These are phyloP conservation scores for Brachionus sp. DNA, from an alignment of 1,140 invertebrate genomes.

Conservation along the genomic window DNA sequence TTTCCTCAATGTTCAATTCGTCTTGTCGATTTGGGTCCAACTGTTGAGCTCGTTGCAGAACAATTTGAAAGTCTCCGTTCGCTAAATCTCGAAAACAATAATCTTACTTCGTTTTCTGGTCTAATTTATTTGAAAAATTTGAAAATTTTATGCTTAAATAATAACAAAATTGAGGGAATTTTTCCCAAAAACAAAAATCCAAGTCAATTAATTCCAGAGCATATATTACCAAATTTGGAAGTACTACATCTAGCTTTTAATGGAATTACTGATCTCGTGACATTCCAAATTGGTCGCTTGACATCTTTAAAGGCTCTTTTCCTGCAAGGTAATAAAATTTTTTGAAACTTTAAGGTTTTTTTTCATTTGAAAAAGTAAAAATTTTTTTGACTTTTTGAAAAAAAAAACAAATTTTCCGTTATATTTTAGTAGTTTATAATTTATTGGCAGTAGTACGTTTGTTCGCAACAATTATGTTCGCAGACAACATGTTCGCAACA, in stretches of 20 bases:
- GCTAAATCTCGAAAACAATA: constrained; percentile 59
- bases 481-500: too few species aligned
- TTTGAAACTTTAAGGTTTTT: background rate
- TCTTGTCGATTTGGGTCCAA: constrained; percentile 55
- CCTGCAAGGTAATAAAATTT: constrained; percentile 53
- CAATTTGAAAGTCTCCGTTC: constrained; percentile 23
- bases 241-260: constrained; percentile 60
- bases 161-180: constrained; percentile 58
- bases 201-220: constrained; percentile 43
- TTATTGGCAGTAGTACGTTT: too few species aligned
- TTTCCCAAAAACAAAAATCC: constrained; percentile 49
- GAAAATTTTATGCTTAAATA: constrained; percentile 58
- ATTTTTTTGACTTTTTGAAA: too few species aligned
- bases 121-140: constrained; percentile 56
- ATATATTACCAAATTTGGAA: constrained; percentile 56
- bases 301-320: constrained; percentile 57
- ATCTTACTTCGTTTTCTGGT: constrained; percentile 57
- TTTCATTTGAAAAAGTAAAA: background rate
- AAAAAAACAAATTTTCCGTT: too few species aligned
- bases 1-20: constrained; percentile 54
- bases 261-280: constrained; percentile 55
- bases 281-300: constrained; percentile 53
- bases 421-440: too few species aligned
- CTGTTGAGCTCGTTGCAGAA: constrained; percentile 50
- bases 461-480: too few species aligned